A percentile compares a stretch with the other conserved stretches of the same genome.
Conservation (phyloP, 2,113 vertebrate species). For the Tiliqua scincoides region DNA sequence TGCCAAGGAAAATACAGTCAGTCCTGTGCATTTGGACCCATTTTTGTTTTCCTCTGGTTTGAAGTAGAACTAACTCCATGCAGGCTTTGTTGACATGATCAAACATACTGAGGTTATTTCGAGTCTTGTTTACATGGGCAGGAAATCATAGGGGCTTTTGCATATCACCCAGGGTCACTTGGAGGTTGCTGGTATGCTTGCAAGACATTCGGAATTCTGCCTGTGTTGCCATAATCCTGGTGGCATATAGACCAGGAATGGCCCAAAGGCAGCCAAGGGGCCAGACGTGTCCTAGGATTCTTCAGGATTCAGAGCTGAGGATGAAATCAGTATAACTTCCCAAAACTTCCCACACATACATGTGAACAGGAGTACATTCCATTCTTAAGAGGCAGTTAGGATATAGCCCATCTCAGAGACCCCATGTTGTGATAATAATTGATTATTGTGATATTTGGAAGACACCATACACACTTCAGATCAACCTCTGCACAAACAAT, state of each 20-base stretch:
- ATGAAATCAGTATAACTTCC: too few species aligned
- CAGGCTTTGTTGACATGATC: conserved; percentile 10
- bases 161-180: not conserved
- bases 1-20: conserved; percentile 12
- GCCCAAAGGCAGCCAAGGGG: not conserved
- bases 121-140: not conserved
- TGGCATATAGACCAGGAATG: not conserved
- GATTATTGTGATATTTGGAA: too few species aligned
- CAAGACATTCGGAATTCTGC: not conserved
- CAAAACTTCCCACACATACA: too few species aligned
- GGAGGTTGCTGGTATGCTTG: not conserved
- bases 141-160: not conserved
- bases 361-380: too few species aligned
- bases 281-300: not conserved
- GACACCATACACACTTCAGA: not conserved
- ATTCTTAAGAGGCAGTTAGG: too few species aligned
- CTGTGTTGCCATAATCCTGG: not conserved
- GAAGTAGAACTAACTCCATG: conserved; percentile 23
- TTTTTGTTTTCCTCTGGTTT: conserved; percentile 8
- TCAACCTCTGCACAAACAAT: not conserved
- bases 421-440: too few species aligned
- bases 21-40: not conserved
- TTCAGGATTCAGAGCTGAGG: too few species aligned
- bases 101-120: not conserved
- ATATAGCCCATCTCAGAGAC: too few species aligned